Evolutionary conservation across 2,888 invertebrate genomes (phyloP), one percentile per base, ranked within the genome.

Genomic region (Ormia ochracea): DNA sequence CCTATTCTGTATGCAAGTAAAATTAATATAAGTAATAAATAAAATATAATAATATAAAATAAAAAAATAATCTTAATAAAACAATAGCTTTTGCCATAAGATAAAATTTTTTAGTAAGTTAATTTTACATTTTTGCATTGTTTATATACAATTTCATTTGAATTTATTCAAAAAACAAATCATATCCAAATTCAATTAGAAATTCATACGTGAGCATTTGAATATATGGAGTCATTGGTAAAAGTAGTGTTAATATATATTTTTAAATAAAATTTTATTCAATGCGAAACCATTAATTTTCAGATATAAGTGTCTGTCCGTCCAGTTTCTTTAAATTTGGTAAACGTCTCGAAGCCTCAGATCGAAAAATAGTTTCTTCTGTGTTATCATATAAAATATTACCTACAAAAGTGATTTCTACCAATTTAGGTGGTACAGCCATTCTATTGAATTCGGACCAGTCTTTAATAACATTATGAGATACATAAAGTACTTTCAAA

Each of bases 371-470:
- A n/a, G 92, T 92, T 48, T 93, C 91, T 70, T 95, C 95, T 85
- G 94, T 92, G 17, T 91, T 93, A 72, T 96, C 96, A 83, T 92
- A 92, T 0, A 96, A 87, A 0, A 95, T 94, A 89, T 96, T 96
- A 0, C 94, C 96, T 4, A 94, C 92, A 87, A 98, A 96, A 0
- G 96, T 89, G 1, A 98, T 90, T 83, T 98, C 97, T 87, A 94
- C 92, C 2, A 96, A 88, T 36, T 91, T 91, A 0, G 94, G 93
- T 23, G 95, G 90, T 79, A 95, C 93, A 90, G 93, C 93, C 3
- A 98, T 90, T 84, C 96, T 95, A 86, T 93, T 93, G 84, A 97
- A 96, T 88, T 98, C 98, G 0, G 91, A 91, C 96, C 96, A 96
- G 82, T 98, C 98, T 87, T 96, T 96, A 0, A 98, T 94, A 26